Evolutionary conservation across 2,888 invertebrate species (phyloP).

Genomic region (Nephrotoma flavescens): DNA sequence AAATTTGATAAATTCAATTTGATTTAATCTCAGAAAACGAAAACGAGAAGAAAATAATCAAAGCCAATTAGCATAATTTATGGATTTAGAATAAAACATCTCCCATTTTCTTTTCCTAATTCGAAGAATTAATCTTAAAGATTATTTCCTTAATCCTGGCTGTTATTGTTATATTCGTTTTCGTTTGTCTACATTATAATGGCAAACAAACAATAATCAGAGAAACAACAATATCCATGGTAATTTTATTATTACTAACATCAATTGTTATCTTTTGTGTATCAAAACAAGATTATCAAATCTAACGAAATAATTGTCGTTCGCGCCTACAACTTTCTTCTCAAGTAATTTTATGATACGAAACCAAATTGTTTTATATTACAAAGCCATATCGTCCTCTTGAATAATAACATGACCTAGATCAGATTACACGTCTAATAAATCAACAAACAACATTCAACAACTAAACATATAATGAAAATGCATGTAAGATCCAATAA

Average conservation of each 20-base stretch:
- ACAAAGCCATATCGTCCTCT: neutral
- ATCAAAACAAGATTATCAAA: neutral
- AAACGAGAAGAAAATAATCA: neutral
- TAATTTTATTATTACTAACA: neutral
- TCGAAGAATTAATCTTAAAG: neutral
- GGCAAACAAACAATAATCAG: neutral
- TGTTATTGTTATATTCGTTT: neutral
- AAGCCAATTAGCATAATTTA: neutral
- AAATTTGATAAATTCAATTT: neutral
- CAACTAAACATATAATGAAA: too few species aligned
- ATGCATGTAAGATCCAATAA: too few species aligned
- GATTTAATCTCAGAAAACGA: neutral
- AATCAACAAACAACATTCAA: too few species aligned
- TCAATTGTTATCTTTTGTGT: neutral
- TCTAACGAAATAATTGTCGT: neutral
- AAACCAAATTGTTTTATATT: neutral
- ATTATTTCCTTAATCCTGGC: neutral
- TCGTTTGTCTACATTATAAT: neutral
- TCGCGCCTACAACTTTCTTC: neutral
- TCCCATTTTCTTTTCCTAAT: neutral
- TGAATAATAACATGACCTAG: neutral
- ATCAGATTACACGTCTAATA: neutral
- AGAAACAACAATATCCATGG: neutral
- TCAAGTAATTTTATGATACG: neutral
- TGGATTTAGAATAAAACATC: neutral